Evolutionary conservation across 2,797 vertebrate genomes (phyloP).

Genomic region (Oreortyx pictus): DNA sequence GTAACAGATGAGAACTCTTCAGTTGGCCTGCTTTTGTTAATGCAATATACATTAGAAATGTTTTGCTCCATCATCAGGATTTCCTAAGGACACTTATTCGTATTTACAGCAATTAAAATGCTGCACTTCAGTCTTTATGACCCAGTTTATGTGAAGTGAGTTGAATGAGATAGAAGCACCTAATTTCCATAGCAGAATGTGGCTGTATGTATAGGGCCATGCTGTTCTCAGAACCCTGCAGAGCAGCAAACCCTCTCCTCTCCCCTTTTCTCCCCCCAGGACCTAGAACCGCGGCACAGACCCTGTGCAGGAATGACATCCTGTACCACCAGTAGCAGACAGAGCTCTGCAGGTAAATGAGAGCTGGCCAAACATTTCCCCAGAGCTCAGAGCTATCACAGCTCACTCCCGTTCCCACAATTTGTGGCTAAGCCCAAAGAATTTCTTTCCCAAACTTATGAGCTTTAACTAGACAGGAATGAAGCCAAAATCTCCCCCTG

Average conservation of each 20-base stretch:
- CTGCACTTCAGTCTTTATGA: conserved; percentile 39
- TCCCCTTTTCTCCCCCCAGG: neutral
- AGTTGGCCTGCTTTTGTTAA: conserved; percentile 40
- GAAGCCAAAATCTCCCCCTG: neutral
- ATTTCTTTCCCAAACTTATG: neutral
- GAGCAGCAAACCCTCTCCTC: neutral
- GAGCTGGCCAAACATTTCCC: neutral
- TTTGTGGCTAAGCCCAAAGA: neutral
- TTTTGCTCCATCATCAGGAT: conserved; percentile 39
- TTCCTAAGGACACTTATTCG: conserved; percentile 13
- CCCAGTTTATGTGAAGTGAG: conserved; percentile 48
- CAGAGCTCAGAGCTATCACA: neutral
- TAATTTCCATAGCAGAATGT: conserved; percentile 41
- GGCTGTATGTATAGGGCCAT: neutral
- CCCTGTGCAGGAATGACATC: neutral
- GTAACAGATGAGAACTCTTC: neutral
- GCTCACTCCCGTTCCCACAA: fast-evolving
- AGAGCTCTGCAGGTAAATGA: neutral
- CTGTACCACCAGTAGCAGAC: neutral
- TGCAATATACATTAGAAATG: conserved; percentile 35
- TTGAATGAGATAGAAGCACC: neutral
- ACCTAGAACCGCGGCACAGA: neutral
- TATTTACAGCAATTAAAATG: conserved; percentile 67
- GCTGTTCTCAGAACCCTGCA: neutral
- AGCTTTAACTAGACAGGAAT: neutral